Evolutionary conservation across 2,888 invertebrate species (phyloP).

Genomic region (Andricus curvator): DNA sequence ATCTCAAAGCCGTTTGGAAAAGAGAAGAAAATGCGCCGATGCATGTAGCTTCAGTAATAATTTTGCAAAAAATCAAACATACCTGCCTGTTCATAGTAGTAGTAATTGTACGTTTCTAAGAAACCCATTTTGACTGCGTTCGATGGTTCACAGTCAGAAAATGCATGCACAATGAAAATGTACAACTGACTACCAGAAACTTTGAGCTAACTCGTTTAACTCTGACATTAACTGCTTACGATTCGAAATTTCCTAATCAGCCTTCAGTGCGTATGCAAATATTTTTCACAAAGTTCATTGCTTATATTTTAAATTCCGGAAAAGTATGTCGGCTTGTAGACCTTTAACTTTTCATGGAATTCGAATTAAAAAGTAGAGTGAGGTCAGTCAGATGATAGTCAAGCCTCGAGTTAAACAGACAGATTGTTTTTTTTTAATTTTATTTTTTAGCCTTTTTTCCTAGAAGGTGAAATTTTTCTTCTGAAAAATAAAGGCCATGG

Average conservation of each 20-base stretch:
- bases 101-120: constrained; percentile 49
- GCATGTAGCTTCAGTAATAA: background rate
- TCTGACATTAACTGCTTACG: too few relatives aligned
- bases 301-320: background rate
- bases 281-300: background rate
- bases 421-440: background rate
- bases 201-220: too few relatives aligned
- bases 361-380: background rate
- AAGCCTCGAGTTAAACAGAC: background rate
- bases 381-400: background rate
- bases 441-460: too few relatives aligned
- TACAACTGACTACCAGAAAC: too few relatives aligned
- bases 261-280: background rate
- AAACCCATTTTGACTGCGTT: constrained; percentile 46
- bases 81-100: constrained; percentile 54
- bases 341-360: background rate
- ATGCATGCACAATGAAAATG: too few relatives aligned
- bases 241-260: background rate
- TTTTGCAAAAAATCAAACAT: constrained; percentile 32
- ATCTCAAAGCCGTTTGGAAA: too few relatives aligned
- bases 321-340: background rate
- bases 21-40: too few relatives aligned
- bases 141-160: too few relatives aligned
- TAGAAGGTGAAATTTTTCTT: too few relatives aligned
- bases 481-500: too few relatives aligned